Evolutionary conservation across 1,140 invertebrate species (phyloP).

Genomic region (Bombyx mandarina): DNA sequence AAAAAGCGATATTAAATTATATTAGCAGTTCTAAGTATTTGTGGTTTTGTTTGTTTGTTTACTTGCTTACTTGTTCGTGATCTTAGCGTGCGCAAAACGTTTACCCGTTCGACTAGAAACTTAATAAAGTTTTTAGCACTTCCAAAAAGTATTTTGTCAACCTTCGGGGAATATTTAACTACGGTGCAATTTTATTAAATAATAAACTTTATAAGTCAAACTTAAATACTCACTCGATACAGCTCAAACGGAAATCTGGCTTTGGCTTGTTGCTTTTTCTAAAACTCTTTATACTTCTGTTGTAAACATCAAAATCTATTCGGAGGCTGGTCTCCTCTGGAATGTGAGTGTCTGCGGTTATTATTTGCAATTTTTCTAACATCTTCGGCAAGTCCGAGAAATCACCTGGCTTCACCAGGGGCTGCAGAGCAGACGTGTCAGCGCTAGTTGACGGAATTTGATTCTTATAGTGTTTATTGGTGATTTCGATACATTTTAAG

Average conservation of each 20-base stretch:
- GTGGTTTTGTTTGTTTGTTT: no score
- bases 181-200: no score
- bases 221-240: constrained; percentile 46
- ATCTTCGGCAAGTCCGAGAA: constrained; percentile 37
- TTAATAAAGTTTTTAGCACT: no score
- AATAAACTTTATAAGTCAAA: no score
- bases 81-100: no score
- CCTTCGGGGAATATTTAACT: no score
- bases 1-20: no score
- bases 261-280: constrained; percentile 44
- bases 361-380: constrained; percentile 49
- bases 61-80: no score
- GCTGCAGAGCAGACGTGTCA: constrained; percentile 20
- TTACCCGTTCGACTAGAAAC: no score
- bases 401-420: constrained; percentile 45
- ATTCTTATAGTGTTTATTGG: constrained; percentile 27
- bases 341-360: constrained; percentile 25
- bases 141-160: no score
- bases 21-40: no score
- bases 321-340: constrained; percentile 24
- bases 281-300: constrained; percentile 56
- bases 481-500: constrained; percentile 40
- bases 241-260: constrained; percentile 55
- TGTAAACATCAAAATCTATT: constrained; percentile 61
- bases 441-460: constrained; percentile 3